These are phyloP conservation scores for Galerucella pusilla DNA, from an alignment of 2,888 invertebrate genomes.

Conservation along the genomic window DNA sequence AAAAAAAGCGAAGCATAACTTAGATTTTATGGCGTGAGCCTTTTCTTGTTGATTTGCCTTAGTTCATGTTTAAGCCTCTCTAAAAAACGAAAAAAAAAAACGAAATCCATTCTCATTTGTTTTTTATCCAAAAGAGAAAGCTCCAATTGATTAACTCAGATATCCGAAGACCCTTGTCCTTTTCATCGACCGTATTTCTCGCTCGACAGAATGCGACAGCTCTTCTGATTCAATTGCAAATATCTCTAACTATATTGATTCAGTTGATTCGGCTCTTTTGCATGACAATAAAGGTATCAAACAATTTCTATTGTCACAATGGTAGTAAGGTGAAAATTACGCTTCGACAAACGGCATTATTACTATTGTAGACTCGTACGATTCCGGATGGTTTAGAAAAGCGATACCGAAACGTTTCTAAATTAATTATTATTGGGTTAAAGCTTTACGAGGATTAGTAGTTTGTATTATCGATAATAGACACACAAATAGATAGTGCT, in stretches of 20 bases:
- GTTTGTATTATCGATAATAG: background rate
- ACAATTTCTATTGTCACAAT: conserved; percentile 1
- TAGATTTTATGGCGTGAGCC: background rate
- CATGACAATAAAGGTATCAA: conserved; percentile 7
- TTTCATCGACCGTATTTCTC: background rate
- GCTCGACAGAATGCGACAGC: conserved; percentile 9
- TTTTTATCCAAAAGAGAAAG: background rate
- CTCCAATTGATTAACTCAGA: background rate
- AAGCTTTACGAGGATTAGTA: background rate
- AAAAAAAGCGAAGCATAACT: too few species aligned
- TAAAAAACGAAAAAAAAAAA: background rate
- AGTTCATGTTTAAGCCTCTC: background rate
- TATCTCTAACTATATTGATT: conserved; percentile 10
- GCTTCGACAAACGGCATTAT: background rate
- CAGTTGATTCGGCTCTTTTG: conserved; percentile 12
- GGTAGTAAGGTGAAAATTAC: conserved; percentile 1
- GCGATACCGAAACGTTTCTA: background rate
- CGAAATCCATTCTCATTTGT: background rate
- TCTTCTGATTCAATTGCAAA: conserved; percentile 13
- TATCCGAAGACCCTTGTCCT: conserved; percentile 1
- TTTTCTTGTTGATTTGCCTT: background rate
- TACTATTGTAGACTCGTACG: background rate
- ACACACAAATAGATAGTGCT: too few species aligned
- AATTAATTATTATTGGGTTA: background rate
- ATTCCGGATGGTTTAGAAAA: background rate